phyloP scores from a whole-genome alignment of 2,888 invertebrate species.

The Aleiodes testaceus region DNA sequence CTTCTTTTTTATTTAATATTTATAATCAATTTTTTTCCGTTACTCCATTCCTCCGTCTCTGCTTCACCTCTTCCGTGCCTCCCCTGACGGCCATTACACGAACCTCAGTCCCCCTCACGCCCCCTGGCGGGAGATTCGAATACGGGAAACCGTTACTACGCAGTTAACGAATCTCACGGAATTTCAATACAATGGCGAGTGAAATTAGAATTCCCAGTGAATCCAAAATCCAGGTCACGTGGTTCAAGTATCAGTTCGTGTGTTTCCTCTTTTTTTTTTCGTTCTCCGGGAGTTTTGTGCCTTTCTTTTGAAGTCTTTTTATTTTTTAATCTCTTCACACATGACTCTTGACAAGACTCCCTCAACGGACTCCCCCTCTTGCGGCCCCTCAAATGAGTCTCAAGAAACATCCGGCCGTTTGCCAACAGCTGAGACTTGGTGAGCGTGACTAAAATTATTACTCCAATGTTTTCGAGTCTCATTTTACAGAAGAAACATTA shows the following conservation, averaged over 20 bases:
- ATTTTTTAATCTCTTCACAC: conserved; percentile 21
- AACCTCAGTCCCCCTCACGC: too few relatives aligned
- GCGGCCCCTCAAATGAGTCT: conserved; percentile 20
- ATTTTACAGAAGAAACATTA: background rate
- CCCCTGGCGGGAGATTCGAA: too few relatives aligned
- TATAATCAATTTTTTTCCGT: background rate
- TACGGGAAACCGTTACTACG: too few relatives aligned
- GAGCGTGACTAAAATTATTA: conserved; percentile 48
- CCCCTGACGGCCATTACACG: too few relatives aligned
- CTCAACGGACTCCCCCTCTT: conserved; percentile 33
- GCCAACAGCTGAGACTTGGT: conserved; percentile 34
- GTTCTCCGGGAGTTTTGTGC: too few relatives aligned
- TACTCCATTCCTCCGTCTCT: too few relatives aligned
- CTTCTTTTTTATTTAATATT: too few relatives aligned
- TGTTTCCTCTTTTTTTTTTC: too few relatives aligned
- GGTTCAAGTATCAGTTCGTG: background rate
- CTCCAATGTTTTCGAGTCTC: conserved; percentile 17
- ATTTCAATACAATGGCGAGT: too few relatives aligned
- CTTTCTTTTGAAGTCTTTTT: background rate
- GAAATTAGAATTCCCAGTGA: too few relatives aligned
- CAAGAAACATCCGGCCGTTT: conserved; percentile 46
- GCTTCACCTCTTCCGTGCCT: too few relatives aligned
- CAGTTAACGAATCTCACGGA: too few relatives aligned
- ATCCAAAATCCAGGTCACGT: background rate
- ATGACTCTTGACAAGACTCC: background rate